Evolutionary conservation across 2,113 vertebrate genomes (phyloP), one percentile per base, ranked within the genome.

Genomic region (Xiphorhynchus elegans): DNA sequence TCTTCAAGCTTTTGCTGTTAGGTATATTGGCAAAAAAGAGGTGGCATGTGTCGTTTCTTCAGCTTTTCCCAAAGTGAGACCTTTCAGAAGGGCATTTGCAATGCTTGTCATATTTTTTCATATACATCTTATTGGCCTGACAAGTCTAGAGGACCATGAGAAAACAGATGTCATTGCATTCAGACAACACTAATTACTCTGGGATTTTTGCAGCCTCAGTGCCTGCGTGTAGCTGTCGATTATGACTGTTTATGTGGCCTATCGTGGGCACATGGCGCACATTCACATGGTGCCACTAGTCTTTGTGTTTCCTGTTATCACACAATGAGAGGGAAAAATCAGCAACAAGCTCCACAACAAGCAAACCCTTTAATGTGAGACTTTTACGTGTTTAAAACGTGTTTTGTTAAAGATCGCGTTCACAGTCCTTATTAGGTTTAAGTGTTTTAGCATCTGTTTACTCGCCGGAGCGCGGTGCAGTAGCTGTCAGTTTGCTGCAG

Each of bases 151-250:
- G 96, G 97, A 98, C 97, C 97, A 97, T 94, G 97, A 97, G 98
- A 98, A 98, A 98, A 98, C 98, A 98, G 98, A 98, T 98, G 98
- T 98, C 98, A 98, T 97, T 97, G 97, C 97, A 97, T 98, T 97
- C 97, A 98, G 98, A 98, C 98, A 98, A 95, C 98, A 97, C 98
- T 98, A 98, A 98, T 98, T 98, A 98, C 97, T 98, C 90, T 98
- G 98, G 98, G 98, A 98, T 96, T 98, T 98, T 98, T 98, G 98
- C 97, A 98, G 98, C 97, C 97, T 98, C 96, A 93, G 90, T 98
- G 97, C 96, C 95, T 96, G 96, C 74, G 9, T 98, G 97, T 97
- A 98, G 93, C 97, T 97, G 97, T 98, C 95, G 96, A 96, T 97
- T 97, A 96, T 98, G 97, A 89, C 95, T 98, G 93, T 96, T 97